Base-by-base conservation (phyloP, 2,888 invertebrate genomes). In the Unio delphinus region DNA sequence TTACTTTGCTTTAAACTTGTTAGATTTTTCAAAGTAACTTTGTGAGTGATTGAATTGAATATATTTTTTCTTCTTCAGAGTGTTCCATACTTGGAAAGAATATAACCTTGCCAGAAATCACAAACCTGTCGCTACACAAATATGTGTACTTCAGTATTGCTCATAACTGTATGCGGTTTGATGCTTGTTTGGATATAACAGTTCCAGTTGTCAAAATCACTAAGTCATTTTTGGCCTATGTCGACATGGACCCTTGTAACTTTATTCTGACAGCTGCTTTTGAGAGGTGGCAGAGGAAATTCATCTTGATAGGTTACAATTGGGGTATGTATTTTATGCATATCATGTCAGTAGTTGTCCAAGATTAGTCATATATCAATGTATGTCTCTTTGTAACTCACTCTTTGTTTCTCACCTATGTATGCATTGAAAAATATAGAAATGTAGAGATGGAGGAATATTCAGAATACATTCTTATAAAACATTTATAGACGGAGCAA, bases 181-280 rank as follows among this genome's bases (percentile, higher is more conserved):
- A 81, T 63, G 80, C 78, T 6, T 84, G 83, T 71, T 56, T 79
- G 3, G 81, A 83, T 60, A 57, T 83, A 11, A 68, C 63, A 20
- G 67, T 80, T 6, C 75, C 74, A 4, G 62, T 57, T 8, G 64
- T 74, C 55, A 68, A 72, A 60, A 55, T 68, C 17, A 67, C 61
- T 7, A 74, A 71, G 64, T 70, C 80, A 15, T 67, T 80, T 56
- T 66, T 65, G 20, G 80, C 79, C 4, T 81, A 72, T 65, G 64
- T 82, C 17, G 75, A 77, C 26, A 68, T 83, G 1, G 80, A 83
- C 55, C 70, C 79, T 0, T 83, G 83, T 64, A 73, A 76, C 54
- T 82, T 67, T 61, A 60, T 73, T 11, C 60, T 80, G 3, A 61
- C 30, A 57, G 68, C 72, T 17, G 70, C 69, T 6, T 80, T 80